phyloP scores from a whole-genome alignment of 2,113 vertebrate genomes.

The Rhinoderma darwinii region DNA sequence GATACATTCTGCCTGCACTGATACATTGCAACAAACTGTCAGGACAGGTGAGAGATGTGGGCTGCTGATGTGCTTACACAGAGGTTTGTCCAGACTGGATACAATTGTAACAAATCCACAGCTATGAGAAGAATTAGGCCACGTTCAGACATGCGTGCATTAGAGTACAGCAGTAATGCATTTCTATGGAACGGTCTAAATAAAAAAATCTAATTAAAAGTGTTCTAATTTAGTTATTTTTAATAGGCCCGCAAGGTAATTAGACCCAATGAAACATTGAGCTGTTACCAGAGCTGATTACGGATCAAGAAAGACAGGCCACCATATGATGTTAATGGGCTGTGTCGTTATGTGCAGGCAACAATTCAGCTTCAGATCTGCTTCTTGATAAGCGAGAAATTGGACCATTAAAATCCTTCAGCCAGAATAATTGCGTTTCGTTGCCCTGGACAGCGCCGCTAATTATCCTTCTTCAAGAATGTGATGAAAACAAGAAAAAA shows the following conservation, averaged over 20 bases:
- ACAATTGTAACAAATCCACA: not conserved
- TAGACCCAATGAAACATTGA: constrained; percentile 11
- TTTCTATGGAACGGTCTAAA: not conserved
- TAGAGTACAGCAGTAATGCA: not conserved
- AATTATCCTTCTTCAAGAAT: constrained; percentile 13
- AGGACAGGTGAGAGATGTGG: too few species aligned
- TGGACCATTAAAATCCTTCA: constrained; percentile 22
- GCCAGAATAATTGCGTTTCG: constrained; percentile 14
- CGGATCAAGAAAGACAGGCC: constrained; percentile 23
- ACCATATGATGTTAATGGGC: constrained; percentile 15
- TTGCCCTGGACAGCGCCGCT: not conserved
- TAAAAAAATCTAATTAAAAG: constrained; percentile 28
- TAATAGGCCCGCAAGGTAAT: not conserved
- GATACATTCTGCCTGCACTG: not conserved
- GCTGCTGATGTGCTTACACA: too few species aligned
- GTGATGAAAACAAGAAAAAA: not conserved
- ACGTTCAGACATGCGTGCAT: not conserved
- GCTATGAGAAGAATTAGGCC: not conserved
- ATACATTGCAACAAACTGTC: too few species aligned
- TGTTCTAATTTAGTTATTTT: constrained; percentile 4
- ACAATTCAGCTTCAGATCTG: not conserved
- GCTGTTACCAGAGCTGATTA: constrained; percentile 26
- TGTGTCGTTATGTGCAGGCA: not conserved
- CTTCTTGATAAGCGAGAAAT: constrained; percentile 23
- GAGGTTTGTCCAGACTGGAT: too few species aligned